These are phyloP conservation scores for Picathartes gymnocephalus DNA, from an alignment of 2,113 vertebrate species.

Conservation along the genomic window DNA sequence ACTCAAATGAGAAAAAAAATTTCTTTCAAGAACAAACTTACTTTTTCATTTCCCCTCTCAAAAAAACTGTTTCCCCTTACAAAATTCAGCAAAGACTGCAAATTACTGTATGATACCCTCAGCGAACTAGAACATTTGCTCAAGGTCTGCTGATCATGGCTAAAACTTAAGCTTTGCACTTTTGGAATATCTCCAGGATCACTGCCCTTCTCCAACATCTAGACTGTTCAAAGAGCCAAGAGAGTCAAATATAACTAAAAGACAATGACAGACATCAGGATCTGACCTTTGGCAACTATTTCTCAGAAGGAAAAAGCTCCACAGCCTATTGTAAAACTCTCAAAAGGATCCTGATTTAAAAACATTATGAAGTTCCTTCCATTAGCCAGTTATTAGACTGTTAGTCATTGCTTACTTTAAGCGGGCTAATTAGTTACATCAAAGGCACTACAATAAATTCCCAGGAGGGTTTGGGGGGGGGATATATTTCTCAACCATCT, in stretches of 20 bases:
- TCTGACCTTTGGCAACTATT: not conserved
- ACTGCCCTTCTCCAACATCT: not conserved
- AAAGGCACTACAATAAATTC: conserved; percentile 73
- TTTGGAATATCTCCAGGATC: not conserved
- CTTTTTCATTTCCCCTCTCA: not conserved
- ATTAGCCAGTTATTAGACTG: conserved; percentile 65
- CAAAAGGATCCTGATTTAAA: conserved; percentile 51
- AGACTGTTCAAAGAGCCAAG: not conserved
- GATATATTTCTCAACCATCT: conserved; percentile 48
- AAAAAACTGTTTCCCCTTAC: not conserved
- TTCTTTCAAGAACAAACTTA: not conserved
- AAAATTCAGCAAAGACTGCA: not conserved
- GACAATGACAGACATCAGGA: not conserved
- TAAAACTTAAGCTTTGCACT: not conserved
- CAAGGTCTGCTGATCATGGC: not conserved
- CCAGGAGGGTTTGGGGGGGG: conserved; percentile 10
- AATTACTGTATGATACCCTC: not conserved
- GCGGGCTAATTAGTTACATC: conserved; percentile 77
- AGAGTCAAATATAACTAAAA: not conserved
- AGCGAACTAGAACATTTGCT: not conserved
- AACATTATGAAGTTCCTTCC: conserved; percentile 55
- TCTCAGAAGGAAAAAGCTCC: not conserved
- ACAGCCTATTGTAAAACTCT: conserved; percentile 21
- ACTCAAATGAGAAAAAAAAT: not conserved
- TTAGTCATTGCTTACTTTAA: conserved; percentile 67